These are phyloP conservation scores for Disparrhopalites patrizii DNA, from an alignment of 2,888 invertebrate genomes.

Conservation along the genomic window DNA sequence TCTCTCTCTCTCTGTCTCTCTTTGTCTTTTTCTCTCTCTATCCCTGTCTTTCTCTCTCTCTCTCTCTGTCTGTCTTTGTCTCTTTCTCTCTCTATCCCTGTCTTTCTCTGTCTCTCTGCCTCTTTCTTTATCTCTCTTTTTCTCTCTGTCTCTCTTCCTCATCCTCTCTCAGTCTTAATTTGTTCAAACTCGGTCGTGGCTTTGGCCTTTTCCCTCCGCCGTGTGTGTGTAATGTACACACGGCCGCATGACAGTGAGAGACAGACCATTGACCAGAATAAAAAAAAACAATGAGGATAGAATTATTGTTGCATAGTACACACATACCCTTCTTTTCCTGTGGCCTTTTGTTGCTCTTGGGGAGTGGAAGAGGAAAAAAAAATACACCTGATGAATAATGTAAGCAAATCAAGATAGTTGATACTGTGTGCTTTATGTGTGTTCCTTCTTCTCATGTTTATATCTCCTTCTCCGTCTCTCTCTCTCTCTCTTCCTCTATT, in stretches of 20 bases:
- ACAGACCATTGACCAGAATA: slow-evolving; percentile 23
- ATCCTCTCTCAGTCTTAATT: too few relatives aligned
- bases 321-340: slow-evolving; percentile 12
- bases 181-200: not conserved
- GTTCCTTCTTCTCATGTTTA: too few relatives aligned
- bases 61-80: too few relatives aligned
- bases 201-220: not conserved
- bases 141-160: not conserved
- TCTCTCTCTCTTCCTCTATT: not conserved
- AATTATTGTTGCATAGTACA: slow-evolving; percentile 15
- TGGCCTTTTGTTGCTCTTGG: slow-evolving; percentile 16
- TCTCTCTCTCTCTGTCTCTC: too few relatives aligned
- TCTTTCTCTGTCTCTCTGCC: not conserved
- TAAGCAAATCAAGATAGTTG: slow-evolving; percentile 18
- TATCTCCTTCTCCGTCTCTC: not conserved
- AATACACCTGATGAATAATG: slow-evolving; percentile 21
- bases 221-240: not conserved
- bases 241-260: not conserved
- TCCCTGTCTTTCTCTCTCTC: not conserved
- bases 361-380: slow-evolving; percentile 22
- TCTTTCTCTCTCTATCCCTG: too few relatives aligned
- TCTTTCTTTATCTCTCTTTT: too few relatives aligned
- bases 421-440: too few relatives aligned
- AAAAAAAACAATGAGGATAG: too few relatives aligned
- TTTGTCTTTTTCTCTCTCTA: too few relatives aligned